These are phyloP conservation scores for Anadara kagoshimensis DNA, from an alignment of 1,140 invertebrate genomes.

Conservation along the genomic window DNA sequence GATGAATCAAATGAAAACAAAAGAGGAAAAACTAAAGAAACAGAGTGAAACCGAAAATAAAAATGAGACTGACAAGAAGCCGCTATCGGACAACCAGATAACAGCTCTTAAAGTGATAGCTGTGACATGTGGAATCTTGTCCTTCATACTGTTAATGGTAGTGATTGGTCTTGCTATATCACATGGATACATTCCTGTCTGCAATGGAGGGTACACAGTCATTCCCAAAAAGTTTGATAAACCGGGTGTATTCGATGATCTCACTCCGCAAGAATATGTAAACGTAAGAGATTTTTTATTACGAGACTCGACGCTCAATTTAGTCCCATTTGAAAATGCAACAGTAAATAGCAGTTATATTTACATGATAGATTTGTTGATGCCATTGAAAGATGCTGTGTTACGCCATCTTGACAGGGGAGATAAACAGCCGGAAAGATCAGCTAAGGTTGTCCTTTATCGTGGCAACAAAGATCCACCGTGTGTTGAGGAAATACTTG, in stretches of 20 bases:
- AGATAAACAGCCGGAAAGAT: constrained; percentile 50
- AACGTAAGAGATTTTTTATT: constrained; percentile 59
- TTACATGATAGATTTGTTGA: constrained; percentile 63
- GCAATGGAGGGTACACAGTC: constrained; percentile 23
- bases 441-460: constrained; percentile 63
- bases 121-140: too few relatives aligned
- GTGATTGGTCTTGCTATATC: neutral
- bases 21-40: too few relatives aligned
- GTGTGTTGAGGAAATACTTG: constrained; percentile 66
- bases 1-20: too few relatives aligned
- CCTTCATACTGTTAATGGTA: too few relatives aligned
- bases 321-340: constrained; percentile 51
- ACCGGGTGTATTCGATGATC: constrained; percentile 62
- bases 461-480: constrained; percentile 60
- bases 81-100: too few relatives aligned
- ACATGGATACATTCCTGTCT: constrained; percentile 28
- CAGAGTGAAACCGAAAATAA: too few relatives aligned
- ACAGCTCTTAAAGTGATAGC: too few relatives aligned
- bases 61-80: too few relatives aligned
- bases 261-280: constrained; percentile 58
- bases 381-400: constrained; percentile 64
- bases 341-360: constrained; percentile 62
- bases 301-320: constrained; percentile 42
- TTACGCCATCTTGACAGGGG: constrained; percentile 56
- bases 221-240: constrained; percentile 46